phyloP scores from a whole-genome alignment of 2,888 invertebrate genomes.

The Glyphotaelius pellucidus region DNA sequence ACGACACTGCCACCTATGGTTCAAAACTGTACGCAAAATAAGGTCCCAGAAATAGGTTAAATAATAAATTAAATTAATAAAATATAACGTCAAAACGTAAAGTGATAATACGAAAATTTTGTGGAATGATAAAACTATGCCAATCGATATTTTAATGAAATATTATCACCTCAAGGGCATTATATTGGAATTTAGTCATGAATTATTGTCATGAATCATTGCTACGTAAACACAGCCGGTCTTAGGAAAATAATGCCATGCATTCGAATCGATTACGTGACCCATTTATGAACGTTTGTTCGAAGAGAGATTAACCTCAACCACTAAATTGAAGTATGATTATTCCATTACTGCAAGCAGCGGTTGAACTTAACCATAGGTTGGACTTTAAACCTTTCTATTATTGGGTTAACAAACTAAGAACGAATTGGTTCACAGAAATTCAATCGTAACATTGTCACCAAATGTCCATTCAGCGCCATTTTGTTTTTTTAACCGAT shows the following conservation, averaged over 20 bases:
- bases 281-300: constrained; percentile 11
- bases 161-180: background rate
- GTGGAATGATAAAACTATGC: background rate
- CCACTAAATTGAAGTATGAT: background rate
- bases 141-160: background rate
- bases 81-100: no score
- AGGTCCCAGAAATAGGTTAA: no score
- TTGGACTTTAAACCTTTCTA: background rate
- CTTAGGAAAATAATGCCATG: background rate
- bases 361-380: background rate
- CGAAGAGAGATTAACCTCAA: background rate
- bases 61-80: no score
- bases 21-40: no score
- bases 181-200: background rate
- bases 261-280: constrained; percentile 24
- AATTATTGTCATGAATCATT: background rate
- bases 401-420: background rate
- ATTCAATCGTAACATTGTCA: no score
- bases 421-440: no score
- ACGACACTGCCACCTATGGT: no score
- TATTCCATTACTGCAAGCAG: background rate
- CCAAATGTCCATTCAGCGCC: no score
- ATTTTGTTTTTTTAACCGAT: no score
- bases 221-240: background rate
- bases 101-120: background rate